Percentiles rank a stretch among this genome's conserved stretches.
phyloP scores from a whole-genome alignment of 2,888 invertebrate genomes.

The Odontomyia ornata region DNA sequence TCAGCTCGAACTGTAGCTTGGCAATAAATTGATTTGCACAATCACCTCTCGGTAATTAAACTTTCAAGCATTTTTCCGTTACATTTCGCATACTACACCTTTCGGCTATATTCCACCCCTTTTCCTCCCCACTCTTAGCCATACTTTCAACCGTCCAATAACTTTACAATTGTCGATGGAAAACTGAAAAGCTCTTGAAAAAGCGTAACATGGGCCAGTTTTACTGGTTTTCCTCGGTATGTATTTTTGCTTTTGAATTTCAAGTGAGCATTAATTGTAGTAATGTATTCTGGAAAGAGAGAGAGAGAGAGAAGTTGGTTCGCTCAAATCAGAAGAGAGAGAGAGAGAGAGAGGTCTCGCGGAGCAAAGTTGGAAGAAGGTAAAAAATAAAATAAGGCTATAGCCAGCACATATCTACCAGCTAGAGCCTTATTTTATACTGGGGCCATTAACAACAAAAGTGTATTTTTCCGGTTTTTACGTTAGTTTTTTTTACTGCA shows the following conservation, averaged over 20 bases:
- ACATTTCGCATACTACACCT: slow-evolving; percentile 26
- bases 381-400: background rate
- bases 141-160: background rate
- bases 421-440: too few relatives aligned
- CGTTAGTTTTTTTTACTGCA: background rate
- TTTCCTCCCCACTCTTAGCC: background rate
- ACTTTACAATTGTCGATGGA: background rate
- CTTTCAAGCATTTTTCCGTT: slow-evolving; percentile 34
- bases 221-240: too few relatives aligned
- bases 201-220: slow-evolving; percentile 6
- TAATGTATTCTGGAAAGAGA: background rate
- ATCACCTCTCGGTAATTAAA: slow-evolving; percentile 40
- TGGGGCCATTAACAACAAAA: slow-evolving; percentile 27
- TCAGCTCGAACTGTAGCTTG: background rate
- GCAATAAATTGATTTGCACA: slow-evolving; percentile 40
- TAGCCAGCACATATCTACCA: too few relatives aligned
- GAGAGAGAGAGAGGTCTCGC: too few relatives aligned
- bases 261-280: background rate
- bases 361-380: too few relatives aligned
- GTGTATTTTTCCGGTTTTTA: slow-evolving; percentile 1
- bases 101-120: background rate
- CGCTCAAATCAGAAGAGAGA: too few relatives aligned
- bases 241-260: too few relatives aligned
- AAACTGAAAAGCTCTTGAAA: slow-evolving; percentile 26
- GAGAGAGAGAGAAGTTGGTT: too few relatives aligned